Evolutionary conservation across 2,113 vertebrate species (phyloP), one percentile per base, ranked within the genome.

Genomic region (Cyprinodon variegatus): DNA sequence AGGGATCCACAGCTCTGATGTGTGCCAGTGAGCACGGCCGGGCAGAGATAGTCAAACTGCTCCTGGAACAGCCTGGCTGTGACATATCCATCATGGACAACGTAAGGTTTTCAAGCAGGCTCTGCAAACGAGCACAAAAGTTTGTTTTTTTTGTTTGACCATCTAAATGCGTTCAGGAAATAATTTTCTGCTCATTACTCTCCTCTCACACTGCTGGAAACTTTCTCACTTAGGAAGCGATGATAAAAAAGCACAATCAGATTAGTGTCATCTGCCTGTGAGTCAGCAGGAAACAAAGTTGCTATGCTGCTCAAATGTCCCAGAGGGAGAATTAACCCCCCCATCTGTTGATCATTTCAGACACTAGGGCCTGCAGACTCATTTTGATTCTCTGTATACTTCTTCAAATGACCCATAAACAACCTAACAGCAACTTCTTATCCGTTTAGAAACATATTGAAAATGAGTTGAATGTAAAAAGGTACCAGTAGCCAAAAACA

Each of bases 1-100:
- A 98, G 22, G 97, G 97, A n/a, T 98, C 97, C 0, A 99, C 98
- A 0, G 97, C 98, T 0, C 94, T 99, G 13, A 99, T 99, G 97
- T 99, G 97, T 0, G 97, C 98, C 81, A 97, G 97, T 0, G 97
- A 99, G 78, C 97, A 98, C 0, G 96, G 98, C 14, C 96, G 95
- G 0, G 61, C 93, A 0, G 96, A 98, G 86, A 98, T 96, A 0
- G 98, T 98, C 61, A 94, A 87, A 65, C 81, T 98, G 85, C 94
- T 99, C 69, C 91, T 99, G 84, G 95, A 96, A 43, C 96, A 97
- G 90, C 94, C 96, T 0, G 90, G 92, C 40, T 99, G 98, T 0
- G 90, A 98, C 82, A 80, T 96, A 15, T 94, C 96, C 78, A 90
- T 98, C 0, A 65, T 95, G 64, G 97, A 99, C 79, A 96, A 96